Base-by-base conservation (phyloP, 2,797 vertebrate species). In the Triplophysa yarkandensis region DNA sequence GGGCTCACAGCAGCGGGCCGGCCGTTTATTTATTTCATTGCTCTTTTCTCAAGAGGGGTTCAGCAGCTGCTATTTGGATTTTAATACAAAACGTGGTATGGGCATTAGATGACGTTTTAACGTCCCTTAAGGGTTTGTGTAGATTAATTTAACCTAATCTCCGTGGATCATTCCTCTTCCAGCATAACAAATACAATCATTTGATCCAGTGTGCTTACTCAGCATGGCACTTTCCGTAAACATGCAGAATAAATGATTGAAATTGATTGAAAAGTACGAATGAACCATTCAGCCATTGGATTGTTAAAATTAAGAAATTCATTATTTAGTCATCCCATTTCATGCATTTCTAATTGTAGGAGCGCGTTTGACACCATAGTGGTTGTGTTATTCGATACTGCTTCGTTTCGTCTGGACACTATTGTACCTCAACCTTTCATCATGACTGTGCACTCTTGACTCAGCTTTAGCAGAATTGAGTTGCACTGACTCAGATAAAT, bases 1-100 rank as follows among this genome's bases (percentile, higher is more conserved):
- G 55, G 60, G 70, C 66, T 55, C 71, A 80, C 85, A 85, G 84
- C 88, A 74, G 81, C 80, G 63, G 73, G 62, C 77, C 54, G 48
- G 41, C 65, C 32, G 23, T 50, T 79, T 71, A 73, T 80, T 79
- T 83, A 52, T 71, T 80, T 74, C 66, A 64, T 68, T 63, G 60
- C 76, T 76, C 44, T 55, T 62, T 28, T n/a, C 71, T 69, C 10
- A 57, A 50, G 57, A 73, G 68, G 62, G 79, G 57, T 25, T 76
- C 44, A 60, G 76, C 77, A 73, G 74, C 75, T 80, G 79, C 19
- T 48, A 36, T 77, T 52, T 63, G 27, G 58, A 64, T 55, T 68
- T 58, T 41, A 81, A 84, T 69, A 70, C 80, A 52, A 80, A 80
- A 70, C 71, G 57, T 2, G 0, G 28, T 58, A 60, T 19, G 62